A percentile compares a stretch with the other conserved stretches of the same genome.
These are phyloP conservation scores for Prenolepis imparis DNA, from an alignment of 2,888 invertebrate genomes.

Conservation along the genomic window DNA sequence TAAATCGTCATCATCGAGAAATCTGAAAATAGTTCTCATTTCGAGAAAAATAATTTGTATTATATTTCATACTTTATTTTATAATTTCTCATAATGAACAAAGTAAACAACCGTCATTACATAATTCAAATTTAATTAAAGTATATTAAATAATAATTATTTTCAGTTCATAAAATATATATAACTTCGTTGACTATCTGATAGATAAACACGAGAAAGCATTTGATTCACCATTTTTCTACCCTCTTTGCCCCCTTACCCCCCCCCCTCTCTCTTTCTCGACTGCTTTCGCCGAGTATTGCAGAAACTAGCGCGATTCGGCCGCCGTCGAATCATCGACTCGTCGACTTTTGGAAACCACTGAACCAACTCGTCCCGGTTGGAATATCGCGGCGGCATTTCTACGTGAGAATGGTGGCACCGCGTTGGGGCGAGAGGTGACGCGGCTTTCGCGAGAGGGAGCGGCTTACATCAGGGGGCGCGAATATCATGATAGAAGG, in stretches of 20 bases:
- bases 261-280: constrained; percentile 26
- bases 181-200: constrained; percentile 4
- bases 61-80: constrained; percentile 5
- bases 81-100: constrained; percentile 7
- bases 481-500: constrained; percentile 56
- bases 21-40: neutral
- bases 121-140: neutral
- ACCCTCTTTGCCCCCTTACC: constrained; percentile 26
- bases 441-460: constrained; percentile 32
- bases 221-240: constrained; percentile 18
- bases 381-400: constrained; percentile 71
- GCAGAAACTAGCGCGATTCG: constrained; percentile 60
- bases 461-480: constrained; percentile 46
- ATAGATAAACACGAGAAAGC: neutral
- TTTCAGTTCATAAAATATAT: neutral
- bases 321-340: constrained; percentile 68
- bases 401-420: constrained; percentile 68
- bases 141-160: neutral
- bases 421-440: constrained; percentile 56
- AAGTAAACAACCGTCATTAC: neutral
- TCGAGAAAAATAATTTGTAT: neutral
- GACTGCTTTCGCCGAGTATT: constrained; percentile 32
- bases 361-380: constrained; percentile 76
- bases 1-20: neutral
- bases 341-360: constrained; percentile 79